A percentile compares a stretch with the other conserved stretches of the same genome.
Conservation (phyloP, 2,888 invertebrate species). For the Eupsilia transversa region DNA sequence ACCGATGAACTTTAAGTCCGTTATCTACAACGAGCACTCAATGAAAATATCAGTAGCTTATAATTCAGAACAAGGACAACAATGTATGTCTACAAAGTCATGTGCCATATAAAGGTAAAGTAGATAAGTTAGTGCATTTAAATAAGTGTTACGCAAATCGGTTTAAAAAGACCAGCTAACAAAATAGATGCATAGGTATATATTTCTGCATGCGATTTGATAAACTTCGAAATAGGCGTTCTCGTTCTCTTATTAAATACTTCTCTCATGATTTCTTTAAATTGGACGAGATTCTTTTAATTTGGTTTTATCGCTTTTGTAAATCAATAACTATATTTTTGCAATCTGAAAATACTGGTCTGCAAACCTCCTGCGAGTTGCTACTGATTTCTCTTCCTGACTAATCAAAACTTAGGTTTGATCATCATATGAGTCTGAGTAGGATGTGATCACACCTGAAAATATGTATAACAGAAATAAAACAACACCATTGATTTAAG, state of each 20-base stretch:
- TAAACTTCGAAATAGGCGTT: neutral
- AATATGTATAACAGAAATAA: neutral
- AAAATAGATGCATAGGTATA: neutral
- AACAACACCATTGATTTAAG: neutral
- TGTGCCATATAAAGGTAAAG: conserved; percentile 5
- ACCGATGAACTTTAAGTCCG: conserved; percentile 58
- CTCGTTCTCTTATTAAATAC: neutral
- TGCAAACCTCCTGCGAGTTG: neutral
- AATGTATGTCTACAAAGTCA: conserved; percentile 30
- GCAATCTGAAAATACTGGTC: no score
- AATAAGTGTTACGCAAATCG: conserved; percentile 14
- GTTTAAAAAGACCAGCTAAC: neutral
- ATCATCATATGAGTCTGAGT: no score
- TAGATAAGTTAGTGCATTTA: conserved; percentile 28
- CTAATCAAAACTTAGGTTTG: neutral
- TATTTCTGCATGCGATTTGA: neutral
- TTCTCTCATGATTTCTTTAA: neutral
- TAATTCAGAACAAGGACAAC: conserved; percentile 62
- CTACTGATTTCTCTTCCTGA: neutral
- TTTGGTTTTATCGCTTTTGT: neutral
- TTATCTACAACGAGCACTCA: conserved; percentile 48
- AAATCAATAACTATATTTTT: neutral
- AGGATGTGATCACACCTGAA: no score
- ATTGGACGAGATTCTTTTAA: neutral
- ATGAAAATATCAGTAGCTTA: conserved; percentile 61